These are phyloP conservation scores for Cromileptes altivelis DNA, from an alignment of 2,113 vertebrate species.

Conservation along the genomic window DNA sequence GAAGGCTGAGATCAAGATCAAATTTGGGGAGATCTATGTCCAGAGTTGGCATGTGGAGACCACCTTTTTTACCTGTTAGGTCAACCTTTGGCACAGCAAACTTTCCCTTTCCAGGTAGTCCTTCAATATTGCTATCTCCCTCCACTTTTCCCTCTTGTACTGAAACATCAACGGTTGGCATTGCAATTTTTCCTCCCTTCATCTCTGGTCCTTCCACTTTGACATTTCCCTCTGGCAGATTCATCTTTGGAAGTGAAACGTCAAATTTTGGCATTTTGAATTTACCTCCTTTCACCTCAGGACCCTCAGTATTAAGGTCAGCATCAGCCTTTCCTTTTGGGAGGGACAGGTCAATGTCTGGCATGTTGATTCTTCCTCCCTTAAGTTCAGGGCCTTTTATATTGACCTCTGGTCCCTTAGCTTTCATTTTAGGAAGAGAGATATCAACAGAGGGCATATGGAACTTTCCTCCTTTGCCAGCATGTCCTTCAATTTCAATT, in stretches of 20 bases:
- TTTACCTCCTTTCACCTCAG: conserved; percentile 52
- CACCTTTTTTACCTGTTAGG: conserved; percentile 60
- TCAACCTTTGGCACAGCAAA: conserved; percentile 57
- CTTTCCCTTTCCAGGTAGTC: conserved; percentile 44
- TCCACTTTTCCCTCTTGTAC: conserved; percentile 60
- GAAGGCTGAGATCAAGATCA: conserved; percentile 71
- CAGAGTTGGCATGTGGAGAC: conserved; percentile 77
- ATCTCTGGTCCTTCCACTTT: conserved; percentile 32
- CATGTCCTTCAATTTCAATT: conserved; percentile 37
- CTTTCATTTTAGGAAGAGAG: conserved; percentile 65
- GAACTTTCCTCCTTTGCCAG: conserved; percentile 65
- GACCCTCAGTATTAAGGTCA: conserved; percentile 47
- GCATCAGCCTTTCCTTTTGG: conserved; percentile 54
- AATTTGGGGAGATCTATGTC: conserved; percentile 83
- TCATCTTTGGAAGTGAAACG: conserved; percentile 71
- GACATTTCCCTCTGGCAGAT: conserved; percentile 48
- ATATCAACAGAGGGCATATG: conserved; percentile 60
- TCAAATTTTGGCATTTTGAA: conserved; percentile 68
- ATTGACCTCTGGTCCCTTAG: conserved; percentile 27
- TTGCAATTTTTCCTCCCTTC: conserved; percentile 51
- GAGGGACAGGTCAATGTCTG: conserved; percentile 35
- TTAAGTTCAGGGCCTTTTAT: conserved; percentile 36
- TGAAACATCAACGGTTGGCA: conserved; percentile 59
- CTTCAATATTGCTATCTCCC: conserved; percentile 32
- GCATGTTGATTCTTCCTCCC: conserved; percentile 65